Percentiles rank a stretch among this genome's conserved stretches.
Conservation (phyloP, 2,113 vertebrate species). For the Alouatta palliata region DNA sequence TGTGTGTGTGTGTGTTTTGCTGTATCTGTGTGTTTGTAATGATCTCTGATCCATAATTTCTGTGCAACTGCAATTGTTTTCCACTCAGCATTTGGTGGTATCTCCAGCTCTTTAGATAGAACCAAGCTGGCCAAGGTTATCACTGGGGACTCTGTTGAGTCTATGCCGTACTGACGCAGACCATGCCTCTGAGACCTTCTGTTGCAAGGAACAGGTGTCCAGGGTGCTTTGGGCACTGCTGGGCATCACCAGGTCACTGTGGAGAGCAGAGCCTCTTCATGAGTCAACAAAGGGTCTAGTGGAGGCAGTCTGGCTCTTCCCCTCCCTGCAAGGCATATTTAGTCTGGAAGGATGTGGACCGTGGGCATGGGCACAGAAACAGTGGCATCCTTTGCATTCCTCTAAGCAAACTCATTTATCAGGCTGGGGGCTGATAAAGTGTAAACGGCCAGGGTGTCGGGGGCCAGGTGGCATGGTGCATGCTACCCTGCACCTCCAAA, state of each 20-base stretch:
- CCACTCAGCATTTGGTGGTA: neutral
- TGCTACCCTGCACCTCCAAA: conserved; percentile 71
- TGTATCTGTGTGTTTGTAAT: neutral
- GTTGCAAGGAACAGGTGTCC: conserved; percentile 38
- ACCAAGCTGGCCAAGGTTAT: neutral
- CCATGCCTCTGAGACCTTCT: conserved; percentile 24
- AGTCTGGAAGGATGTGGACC: conserved; percentile 69
- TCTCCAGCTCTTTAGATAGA: conserved; percentile 35
- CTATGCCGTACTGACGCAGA: conserved; percentile 47
- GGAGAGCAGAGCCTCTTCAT: conserved; percentile 17
- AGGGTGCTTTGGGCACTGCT: conserved; percentile 4
- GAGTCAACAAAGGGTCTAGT: conserved; percentile 14
- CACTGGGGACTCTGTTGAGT: conserved; percentile 67
- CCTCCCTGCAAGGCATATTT: conserved; percentile 66
- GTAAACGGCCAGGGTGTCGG: conserved; percentile 73
- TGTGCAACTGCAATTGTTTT: neutral
- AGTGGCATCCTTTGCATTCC: conserved; percentile 68
- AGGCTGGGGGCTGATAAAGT: conserved; percentile 78
- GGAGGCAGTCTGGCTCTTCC: conserved; percentile 45
- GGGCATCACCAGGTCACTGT: neutral
- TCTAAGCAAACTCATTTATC: conserved; percentile 79
- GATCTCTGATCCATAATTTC: neutral
- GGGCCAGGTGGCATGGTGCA: conserved; percentile 68
- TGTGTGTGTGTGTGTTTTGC: neutral
- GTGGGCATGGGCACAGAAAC: conserved; percentile 69